Conservation (phyloP, 2,888 invertebrate genomes). For the Gortyna flavago region DNA sequence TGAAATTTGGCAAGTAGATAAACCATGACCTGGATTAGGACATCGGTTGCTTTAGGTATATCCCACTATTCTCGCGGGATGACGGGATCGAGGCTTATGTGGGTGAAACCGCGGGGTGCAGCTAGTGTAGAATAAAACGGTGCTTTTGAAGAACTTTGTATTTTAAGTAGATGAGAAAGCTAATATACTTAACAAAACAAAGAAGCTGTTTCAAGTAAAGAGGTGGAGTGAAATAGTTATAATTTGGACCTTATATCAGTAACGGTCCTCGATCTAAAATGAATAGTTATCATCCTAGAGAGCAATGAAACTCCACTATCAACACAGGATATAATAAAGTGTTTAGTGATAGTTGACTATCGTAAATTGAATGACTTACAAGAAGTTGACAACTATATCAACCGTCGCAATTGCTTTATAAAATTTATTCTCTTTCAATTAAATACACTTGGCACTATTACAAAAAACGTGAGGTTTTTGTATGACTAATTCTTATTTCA, state of each 20-base stretch:
- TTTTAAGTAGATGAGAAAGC: neutral
- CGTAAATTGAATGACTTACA: constrained; percentile 57
- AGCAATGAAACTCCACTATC: constrained; percentile 42
- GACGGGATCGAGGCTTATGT: neutral
- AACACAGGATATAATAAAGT: constrained; percentile 53
- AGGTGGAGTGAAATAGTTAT: neutral
- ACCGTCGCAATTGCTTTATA: constrained; percentile 24
- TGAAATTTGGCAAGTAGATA: neutral
- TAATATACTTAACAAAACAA: neutral
- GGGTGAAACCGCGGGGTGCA: neutral
- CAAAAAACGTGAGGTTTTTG: constrained; percentile 7
- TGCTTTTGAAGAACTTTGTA: neutral
- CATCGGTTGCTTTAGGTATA: neutral
- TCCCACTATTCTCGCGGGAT: neutral
- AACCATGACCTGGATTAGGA: neutral
- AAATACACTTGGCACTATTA: constrained; percentile 23
- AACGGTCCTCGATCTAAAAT: constrained; percentile 2
- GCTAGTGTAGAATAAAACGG: neutral
- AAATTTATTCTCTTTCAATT: constrained; percentile 49
- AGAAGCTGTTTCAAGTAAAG: neutral
- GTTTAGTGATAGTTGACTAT: constrained; percentile 46
- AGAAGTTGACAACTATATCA: constrained; percentile 35
- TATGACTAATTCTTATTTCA: constrained; percentile 41
- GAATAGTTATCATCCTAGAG: neutral
- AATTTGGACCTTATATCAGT: neutral